Evolutionary conservation across 2,888 invertebrate species (phyloP), one percentile per base, ranked within the genome.

Genomic region (Ophion ventricosus): DNA sequence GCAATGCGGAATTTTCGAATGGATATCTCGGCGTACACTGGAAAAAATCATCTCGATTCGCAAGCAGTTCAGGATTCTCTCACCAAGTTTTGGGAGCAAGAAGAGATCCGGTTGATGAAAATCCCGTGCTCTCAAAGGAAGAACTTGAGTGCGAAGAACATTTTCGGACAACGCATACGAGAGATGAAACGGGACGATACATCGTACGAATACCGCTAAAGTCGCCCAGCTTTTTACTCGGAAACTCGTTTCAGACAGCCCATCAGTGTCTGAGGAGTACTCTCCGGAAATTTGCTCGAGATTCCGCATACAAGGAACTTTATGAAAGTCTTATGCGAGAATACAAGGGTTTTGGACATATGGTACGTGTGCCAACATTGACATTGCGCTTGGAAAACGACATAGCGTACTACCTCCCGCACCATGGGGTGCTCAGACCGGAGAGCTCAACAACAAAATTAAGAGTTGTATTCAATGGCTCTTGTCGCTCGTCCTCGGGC

Each of bases 401-500:
- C 2, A 63, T 14, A 0, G 91, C 93, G 0, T 43, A 43, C 43
- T 43, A 43, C 10, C 14, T 43, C 1, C 43, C 43, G 14, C 43
- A 43, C 43, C 43, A 43, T 14, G 43, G 43, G 14, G 43, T 43
- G 43, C 14, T 11, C 43, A 10, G 43, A 43, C 43, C 43, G 14
- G 43, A 43, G 10, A 43, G 14, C 11, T 10, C 10, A 14, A 43
- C 20, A 20, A 20, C 17, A 14, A 43, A 43, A 14, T 14, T 43
- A 10, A 5, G 43, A 14, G 43, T 11, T 2, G 43, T 43, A 10
- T 59, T 59, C 59, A 59, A 59, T 11, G 59, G 59, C 23, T 59
- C 59, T 23, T 3, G 59, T 11, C 25, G 4, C 5, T 17, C 59
- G 8, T 10, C 23, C 7, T 10, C 59, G 10, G 59, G 59, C 11